Evolutionary conservation across 2,113 vertebrate species (phyloP).

Genomic region (Pedetes capensis): DNA sequence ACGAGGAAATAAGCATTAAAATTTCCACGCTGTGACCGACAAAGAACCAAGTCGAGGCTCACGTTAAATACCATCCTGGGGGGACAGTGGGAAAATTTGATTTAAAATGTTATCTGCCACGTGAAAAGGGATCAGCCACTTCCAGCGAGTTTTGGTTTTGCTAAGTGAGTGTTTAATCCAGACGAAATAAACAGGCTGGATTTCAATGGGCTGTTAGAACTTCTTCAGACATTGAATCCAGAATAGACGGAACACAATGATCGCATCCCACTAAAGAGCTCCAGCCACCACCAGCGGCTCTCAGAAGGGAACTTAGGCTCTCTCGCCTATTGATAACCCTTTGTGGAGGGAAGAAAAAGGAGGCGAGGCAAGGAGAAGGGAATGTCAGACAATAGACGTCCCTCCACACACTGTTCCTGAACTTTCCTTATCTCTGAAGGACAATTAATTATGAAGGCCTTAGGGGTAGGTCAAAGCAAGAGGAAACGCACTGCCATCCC

Average conservation of each 20-base stretch:
- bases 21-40: background rate
- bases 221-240: slow-evolving; percentile 81
- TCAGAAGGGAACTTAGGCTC: slow-evolving; percentile 82
- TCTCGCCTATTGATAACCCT: slow-evolving; percentile 88
- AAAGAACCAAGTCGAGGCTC: background rate
- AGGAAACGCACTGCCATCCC: slow-evolving; percentile 82
- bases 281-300: slow-evolving; percentile 82
- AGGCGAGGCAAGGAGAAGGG: slow-evolving; percentile 85
- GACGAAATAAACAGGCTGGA: slow-evolving; percentile 79
- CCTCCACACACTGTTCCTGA: slow-evolving; percentile 86
- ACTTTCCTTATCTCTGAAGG: slow-evolving; percentile 89
- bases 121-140: slow-evolving; percentile 57
- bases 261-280: slow-evolving; percentile 76
- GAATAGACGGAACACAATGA: slow-evolving; percentile 80
- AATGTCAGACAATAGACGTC: slow-evolving; percentile 89
- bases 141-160: slow-evolving; percentile 73
- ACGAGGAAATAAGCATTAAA: background rate
- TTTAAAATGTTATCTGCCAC: slow-evolving; percentile 22
- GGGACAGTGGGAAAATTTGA: background rate
- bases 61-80: slow-evolving; percentile 2
- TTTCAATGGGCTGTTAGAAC: slow-evolving; percentile 83
- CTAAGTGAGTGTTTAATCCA: slow-evolving; percentile 79
- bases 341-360: slow-evolving; percentile 86
- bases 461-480: slow-evolving; percentile 88
- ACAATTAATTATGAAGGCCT: slow-evolving; percentile 93